Evolutionary conservation across 2,797 vertebrate species (phyloP), one percentile per base, ranked within the genome.

Genomic region (Paratrypauchen microcephalus): DNA sequence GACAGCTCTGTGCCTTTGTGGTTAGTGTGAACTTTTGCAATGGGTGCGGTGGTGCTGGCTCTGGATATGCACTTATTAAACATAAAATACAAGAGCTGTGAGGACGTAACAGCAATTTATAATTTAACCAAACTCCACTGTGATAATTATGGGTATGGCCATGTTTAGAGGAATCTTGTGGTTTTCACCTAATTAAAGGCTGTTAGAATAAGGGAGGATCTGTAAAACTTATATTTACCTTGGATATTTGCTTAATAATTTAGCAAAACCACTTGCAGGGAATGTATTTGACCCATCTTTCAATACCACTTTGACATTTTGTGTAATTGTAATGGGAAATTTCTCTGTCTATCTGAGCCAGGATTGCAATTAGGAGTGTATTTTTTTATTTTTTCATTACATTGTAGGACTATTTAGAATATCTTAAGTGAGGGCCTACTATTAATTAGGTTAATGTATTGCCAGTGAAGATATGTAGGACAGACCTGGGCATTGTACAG

Each of bases 111-210:
- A 75, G 68, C 65, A 26, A 77, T 87, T 78, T 89, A 62, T 89
- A 78, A 89, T 89, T 89, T 81, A 78, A 66, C 69, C 63, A 73
- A 73, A 75, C 66, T 64, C 67, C 73, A 60, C 28, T 76, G 75
- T 73, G 71, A 72, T 71, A 66, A 68, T 67, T 69, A 36, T 0
- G 76, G 83, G 82, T 67, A 77, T 45, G 71, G 78, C 71, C 69
- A 47, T 80, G 84, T 86, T 86, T 83, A 73, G 23, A 83, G 63
- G 74, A 77, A 71, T 83, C 76, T 78, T 72, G 74, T 75, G 79
- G 75, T 76, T 73, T 66, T 74, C 65, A 81, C 64, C 81, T 86
- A 84, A 83, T 84, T 76, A 85, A 70, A 86, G 72, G 66, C 61
- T 57, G 21, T 66, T 15, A 24, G 26, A 36, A 41, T 24, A 67